Conservation (phyloP, 2,888 invertebrate genomes). For the Nysson spinosus region DNA sequence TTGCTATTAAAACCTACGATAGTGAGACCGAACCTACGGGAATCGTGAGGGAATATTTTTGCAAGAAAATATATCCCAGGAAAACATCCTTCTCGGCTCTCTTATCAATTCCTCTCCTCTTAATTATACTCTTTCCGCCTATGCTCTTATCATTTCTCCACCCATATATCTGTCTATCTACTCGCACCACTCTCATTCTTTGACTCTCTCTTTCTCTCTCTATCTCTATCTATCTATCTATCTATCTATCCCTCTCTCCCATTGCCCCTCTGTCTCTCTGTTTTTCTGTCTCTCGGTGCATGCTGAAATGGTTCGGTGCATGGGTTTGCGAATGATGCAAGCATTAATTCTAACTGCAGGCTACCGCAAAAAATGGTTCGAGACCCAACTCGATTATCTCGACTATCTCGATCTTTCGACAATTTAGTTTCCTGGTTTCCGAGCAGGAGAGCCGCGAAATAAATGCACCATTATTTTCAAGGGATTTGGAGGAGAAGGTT, state of each 20-base stretch:
- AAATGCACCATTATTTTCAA: too few species aligned
- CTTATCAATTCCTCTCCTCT: not conserved
- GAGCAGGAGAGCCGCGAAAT: too few species aligned
- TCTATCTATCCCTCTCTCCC: constrained; percentile 10
- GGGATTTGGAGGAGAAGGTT: too few species aligned
- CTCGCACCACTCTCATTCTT: constrained; percentile 14
- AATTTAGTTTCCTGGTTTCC: too few species aligned
- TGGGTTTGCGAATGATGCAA: constrained; percentile 22
- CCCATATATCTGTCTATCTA: constrained; percentile 22
- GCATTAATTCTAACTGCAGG: constrained; percentile 6
- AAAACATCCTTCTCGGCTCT: constrained; percentile 21
- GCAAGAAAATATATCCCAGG: not conserved
- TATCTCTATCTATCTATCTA: constrained; percentile 29
- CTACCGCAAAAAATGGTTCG: constrained; percentile 21
- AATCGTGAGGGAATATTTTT: too few species aligned
- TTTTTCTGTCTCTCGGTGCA: constrained; percentile 22
- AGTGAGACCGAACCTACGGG: too few species aligned
- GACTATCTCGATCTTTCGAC: not conserved
- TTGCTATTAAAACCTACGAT: too few species aligned
- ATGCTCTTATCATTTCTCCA: constrained; percentile 26
- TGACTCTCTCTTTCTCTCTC: constrained; percentile 17
- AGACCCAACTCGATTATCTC: not conserved
- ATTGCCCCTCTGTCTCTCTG: constrained; percentile 17
- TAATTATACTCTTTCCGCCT: constrained; percentile 14
- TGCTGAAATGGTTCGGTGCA: constrained; percentile 30